phyloP scores from a whole-genome alignment of 2,113 vertebrate species.

The Dasyurus viverrinus region DNA sequence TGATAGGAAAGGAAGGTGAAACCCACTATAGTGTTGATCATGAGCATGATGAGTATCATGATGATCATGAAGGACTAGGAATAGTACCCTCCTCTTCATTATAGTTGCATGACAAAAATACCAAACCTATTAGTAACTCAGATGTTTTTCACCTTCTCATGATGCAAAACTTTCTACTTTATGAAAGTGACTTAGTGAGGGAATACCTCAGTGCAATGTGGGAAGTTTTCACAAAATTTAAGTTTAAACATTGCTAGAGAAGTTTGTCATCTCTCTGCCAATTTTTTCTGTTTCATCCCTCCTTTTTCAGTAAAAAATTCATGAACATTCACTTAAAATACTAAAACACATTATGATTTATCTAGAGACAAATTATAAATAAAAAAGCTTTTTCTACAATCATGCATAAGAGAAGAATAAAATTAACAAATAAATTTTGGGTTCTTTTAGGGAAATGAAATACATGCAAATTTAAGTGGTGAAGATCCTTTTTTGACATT shows the following conservation, averaged over 20 bases:
- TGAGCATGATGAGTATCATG: no score
- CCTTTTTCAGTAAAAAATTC: conserved; percentile 8
- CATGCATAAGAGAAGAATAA: not conserved
- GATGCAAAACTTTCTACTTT: not conserved
- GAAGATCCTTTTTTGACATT: not conserved
- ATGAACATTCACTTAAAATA: not conserved
- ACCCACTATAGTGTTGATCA: not conserved
- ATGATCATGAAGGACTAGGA: not conserved
- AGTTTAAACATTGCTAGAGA: not conserved
- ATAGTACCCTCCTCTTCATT: not conserved
- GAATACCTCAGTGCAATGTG: not conserved
- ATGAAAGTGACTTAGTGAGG: not conserved
- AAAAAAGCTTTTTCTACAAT: not conserved
- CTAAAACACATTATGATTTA: not conserved
- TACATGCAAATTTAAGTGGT: not conserved
- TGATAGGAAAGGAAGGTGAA: not conserved
- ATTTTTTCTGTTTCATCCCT: not conserved
- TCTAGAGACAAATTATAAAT: not conserved
- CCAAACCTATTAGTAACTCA: not conserved
- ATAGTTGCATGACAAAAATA: not conserved
- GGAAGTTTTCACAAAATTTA: not conserved
- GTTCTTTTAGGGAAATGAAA: conserved; percentile 34
- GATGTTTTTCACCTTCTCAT: not conserved
- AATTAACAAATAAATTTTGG: not conserved
- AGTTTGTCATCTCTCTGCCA: not conserved